A percentile compares a stretch with the other conserved stretches of the same genome.
phyloP scores from a whole-genome alignment of 92 coral and sea anemone species.

The Actinostola sp. region DNA sequence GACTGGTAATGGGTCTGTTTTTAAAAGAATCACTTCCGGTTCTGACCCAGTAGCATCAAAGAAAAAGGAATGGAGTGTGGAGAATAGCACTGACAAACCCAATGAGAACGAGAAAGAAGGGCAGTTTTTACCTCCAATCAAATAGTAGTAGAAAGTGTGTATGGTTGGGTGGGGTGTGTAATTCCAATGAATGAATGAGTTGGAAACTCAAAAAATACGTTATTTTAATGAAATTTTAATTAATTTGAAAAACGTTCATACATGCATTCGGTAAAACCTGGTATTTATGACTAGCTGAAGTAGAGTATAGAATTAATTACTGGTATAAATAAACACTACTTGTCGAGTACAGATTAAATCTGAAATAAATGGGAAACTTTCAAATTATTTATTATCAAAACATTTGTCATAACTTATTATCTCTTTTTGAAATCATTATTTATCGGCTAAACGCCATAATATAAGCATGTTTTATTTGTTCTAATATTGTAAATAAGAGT shows the following conservation, averaged over 20 bases:
- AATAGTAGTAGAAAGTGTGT: constrained; percentile 22
- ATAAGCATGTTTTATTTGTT: too few relatives aligned
- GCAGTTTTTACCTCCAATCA: constrained; percentile 69
- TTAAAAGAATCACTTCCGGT: constrained; percentile 50
- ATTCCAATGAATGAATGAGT: constrained; percentile 9
- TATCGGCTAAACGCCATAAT: constrained; percentile 1
- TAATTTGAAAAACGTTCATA: background rate
- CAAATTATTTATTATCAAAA: too few relatives aligned
- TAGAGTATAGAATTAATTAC: background rate
- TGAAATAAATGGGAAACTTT: too few relatives aligned
- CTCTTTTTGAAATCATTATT: background rate
- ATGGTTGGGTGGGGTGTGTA: background rate
- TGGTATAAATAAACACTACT: too few relatives aligned
- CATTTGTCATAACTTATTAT: too few relatives aligned
- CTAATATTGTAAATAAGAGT: constrained; percentile 11
- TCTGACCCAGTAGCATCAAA: constrained; percentile 35
- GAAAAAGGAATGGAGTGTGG: constrained; percentile 29
- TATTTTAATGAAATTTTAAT: background rate
- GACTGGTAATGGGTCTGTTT: constrained; percentile 31
- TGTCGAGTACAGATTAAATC: constrained; percentile 19
- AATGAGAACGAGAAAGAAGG: constrained; percentile 66
- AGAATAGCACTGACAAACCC: constrained; percentile 18
- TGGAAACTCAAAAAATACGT: background rate
- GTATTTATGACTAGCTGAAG: background rate
- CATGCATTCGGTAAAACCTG: background rate